Evolutionary conservation across 2,888 invertebrate species (phyloP).

Genomic region (Acanthosepion pharaonis): DNA sequence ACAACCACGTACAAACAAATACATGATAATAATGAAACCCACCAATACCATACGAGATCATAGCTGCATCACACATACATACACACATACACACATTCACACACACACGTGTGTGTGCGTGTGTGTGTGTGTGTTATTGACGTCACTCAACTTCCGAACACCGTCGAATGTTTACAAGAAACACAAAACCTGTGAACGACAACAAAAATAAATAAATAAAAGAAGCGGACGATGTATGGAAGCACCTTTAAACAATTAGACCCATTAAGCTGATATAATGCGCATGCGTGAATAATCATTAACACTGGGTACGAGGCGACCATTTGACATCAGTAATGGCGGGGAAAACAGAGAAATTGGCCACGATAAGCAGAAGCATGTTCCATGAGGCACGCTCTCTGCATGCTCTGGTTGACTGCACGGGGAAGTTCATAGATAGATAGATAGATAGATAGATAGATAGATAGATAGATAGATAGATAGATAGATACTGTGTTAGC

Average conservation of each 20-base stretch:
- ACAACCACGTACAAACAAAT: not conserved
- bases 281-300: not conserved
- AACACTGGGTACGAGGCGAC: not conserved
- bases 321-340: not conserved
- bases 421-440: not conserved
- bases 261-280: not conserved
- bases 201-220: not conserved
- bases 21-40: not conserved
- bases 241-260: not conserved
- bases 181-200: not conserved
- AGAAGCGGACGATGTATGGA: not conserved
- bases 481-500: no score
- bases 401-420: slow-evolving; percentile 20
- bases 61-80: no score
- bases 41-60: not conserved
- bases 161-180: not conserved
- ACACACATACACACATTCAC: no score
- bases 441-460: not conserved
- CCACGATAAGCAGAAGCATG: not conserved
- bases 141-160: not conserved
- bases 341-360: not conserved
- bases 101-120: no score
- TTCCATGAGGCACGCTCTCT: slow-evolving; percentile 6
- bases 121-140: no score
- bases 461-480: no score